Conservation (phyloP, 1,140 invertebrate genomes). For the Cydia fagiglandana region DNA sequence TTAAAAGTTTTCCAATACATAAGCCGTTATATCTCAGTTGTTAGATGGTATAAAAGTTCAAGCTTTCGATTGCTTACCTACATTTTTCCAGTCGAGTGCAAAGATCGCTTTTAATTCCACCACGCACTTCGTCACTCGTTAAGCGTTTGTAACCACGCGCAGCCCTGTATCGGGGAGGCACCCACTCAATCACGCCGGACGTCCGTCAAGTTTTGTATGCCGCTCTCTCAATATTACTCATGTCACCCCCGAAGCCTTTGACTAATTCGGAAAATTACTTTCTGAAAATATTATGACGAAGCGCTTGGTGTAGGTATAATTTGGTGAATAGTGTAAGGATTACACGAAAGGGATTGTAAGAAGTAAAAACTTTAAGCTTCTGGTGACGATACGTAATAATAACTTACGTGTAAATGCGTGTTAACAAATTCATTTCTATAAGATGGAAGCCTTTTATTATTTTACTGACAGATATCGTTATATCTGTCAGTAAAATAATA, state of each 20-base stretch:
- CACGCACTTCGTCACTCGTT: too few species aligned
- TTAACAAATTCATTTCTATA: too few species aligned
- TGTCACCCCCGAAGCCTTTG: slow-evolving; percentile 37
- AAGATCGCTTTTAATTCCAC: too few species aligned
- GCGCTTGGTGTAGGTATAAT: not conserved
- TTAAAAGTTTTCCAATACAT: too few species aligned
- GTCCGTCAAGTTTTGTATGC: slow-evolving; percentile 67
- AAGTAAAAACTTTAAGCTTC: not conserved
- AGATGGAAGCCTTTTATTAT: too few species aligned
- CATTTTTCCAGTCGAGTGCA: too few species aligned
- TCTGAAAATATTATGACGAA: slow-evolving; percentile 12
- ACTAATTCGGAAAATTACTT: slow-evolving; percentile 26
- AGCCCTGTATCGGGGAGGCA: slow-evolving; percentile 57
- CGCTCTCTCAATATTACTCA: slow-evolving; percentile 57
- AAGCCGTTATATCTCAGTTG: too few species aligned
- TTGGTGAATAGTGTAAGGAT: slow-evolving; percentile 1
- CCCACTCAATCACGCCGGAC: slow-evolving; percentile 68
- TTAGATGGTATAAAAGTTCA: too few species aligned
- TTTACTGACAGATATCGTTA: too few species aligned
- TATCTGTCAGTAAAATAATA: too few species aligned
- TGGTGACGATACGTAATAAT: not conserved
- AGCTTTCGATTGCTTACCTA: too few species aligned
- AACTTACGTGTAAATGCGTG: too few species aligned
- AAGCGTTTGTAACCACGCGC: not conserved
- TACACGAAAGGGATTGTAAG: not conserved